Base-by-base conservation (phyloP, 2,888 invertebrate species). In the Coelinius sp. region DNA sequence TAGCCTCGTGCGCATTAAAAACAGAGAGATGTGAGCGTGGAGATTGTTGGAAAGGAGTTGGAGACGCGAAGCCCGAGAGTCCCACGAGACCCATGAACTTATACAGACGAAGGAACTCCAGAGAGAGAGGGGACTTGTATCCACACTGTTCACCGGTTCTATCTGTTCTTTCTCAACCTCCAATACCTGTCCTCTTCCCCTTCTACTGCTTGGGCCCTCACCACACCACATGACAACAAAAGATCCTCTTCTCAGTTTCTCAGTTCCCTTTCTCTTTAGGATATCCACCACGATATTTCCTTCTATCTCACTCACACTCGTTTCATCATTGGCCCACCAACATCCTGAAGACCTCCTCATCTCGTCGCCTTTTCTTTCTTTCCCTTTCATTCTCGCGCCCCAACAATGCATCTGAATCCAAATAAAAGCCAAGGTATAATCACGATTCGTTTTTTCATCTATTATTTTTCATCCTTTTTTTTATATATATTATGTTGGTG, bases 71-170 rank as follows among this genome's bases (percentile, higher is more conserved):
- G 65, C 41, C 20, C 8, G 71, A 24, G 44, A 81, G 81, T 83
- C 83, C 81, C 83, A 83, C 83, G 83, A 81, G 75, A 79, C 71
- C n/a, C n/a, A n/a, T n/a, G n/a, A n/a, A n/a, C n/a, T n/a, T n/a
- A n/a, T 38, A 69, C 78, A 59, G 70, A 71, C 27, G 14, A n/a
- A 63, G 25, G 56, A 63, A 38, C 41, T 41, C 41, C 41, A 38
- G 63, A 41, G 41, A 49, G 46, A 49, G 46, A 14, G n/a, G 8
- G 24, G 63, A 20, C 41, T 22, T 14, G 17, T 35, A 35, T 31
- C 20, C 41, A 41, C 22, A 63, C 41, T 41, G 63, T 41, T 38
- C 41, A 14, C 63, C 41, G 41, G 24, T 22, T 22, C 4, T 41
- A 63, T 22, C 41, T 41, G 63, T 63, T 41, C 41, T 63, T 63